Conservation (phyloP, 2,888 invertebrate genomes). For the Meteorus cinctellus region DNA sequence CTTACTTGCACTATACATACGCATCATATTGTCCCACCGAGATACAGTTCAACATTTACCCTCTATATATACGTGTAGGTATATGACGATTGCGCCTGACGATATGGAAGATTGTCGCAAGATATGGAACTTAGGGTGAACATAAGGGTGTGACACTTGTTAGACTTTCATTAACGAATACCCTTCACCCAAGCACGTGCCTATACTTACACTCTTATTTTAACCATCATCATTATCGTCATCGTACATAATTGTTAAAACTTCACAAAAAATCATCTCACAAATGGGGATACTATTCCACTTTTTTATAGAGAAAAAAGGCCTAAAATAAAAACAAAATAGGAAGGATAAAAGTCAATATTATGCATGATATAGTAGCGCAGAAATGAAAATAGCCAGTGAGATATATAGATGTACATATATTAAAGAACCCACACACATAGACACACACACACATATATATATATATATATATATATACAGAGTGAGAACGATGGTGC, state of each 20-base stretch:
- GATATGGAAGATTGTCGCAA: constrained; percentile 23
- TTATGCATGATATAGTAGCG: constrained; percentile 25
- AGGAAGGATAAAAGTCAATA: constrained; percentile 1
- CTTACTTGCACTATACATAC: constrained; percentile 10
- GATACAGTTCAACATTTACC: neutral
- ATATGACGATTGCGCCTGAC: neutral
- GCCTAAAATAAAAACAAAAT: neutral
- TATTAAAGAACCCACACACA: neutral
- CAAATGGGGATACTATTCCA: no score
- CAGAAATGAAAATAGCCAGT: constrained; percentile 17
- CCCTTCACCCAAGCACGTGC: constrained; percentile 37
- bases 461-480: constrained; percentile 8
- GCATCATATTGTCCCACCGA: constrained; percentile 19
- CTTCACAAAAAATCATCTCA: no score
- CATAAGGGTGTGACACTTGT: constrained; percentile 48
- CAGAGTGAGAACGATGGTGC: constrained; percentile 59
- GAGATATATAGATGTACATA: constrained; percentile 26
- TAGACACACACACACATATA: neutral
- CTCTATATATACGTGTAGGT: neutral
- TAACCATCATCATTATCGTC: neutral
- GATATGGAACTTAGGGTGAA: constrained; percentile 35
- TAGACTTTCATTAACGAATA: constrained; percentile 47
- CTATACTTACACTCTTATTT: neutral
- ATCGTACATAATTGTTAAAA: no score
- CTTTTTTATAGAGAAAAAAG: neutral